Conservation (phyloP, 2,797 vertebrate species). For the Falco peregrinus region DNA sequence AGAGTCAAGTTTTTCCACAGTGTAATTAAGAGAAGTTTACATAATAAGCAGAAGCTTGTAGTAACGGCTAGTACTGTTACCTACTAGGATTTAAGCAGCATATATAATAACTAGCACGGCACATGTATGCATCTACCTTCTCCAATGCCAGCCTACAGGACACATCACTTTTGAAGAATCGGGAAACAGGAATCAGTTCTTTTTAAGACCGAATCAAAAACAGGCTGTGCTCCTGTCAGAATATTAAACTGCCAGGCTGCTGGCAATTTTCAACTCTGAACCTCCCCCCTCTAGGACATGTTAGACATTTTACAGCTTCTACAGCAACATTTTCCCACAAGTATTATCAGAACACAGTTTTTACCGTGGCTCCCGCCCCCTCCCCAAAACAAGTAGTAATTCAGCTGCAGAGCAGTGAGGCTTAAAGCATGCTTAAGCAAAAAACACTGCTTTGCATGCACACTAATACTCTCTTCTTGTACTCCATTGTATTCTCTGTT, state of each 20-base stretch:
- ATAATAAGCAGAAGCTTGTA: neutral
- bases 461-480: neutral
- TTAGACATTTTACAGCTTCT: neutral
- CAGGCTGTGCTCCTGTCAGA: neutral
- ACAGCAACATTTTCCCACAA: neutral
- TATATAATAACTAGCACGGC: neutral
- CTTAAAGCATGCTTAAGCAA: neutral
- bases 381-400: neutral
- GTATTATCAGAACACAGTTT: neutral
- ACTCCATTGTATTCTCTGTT: neutral
- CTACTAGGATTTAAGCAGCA: neutral
- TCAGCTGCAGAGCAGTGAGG: neutral
- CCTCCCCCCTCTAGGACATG: neutral
- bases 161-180: neutral
- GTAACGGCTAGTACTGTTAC: neutral
- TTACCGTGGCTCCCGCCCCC: neutral
- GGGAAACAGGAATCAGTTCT: neutral
- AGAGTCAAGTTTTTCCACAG: neutral
- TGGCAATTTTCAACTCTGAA: neutral
- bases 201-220: neutral
- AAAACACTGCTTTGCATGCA: neutral
- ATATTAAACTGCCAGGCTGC: neutral
- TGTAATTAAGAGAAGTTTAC: neutral
- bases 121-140: neutral
- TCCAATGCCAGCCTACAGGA: neutral